A percentile compares a stretch with the other conserved stretches of the same genome.
These are phyloP conservation scores for Melanaphis sacchari DNA, from an alignment of 1,140 invertebrate genomes.

Conservation along the genomic window DNA sequence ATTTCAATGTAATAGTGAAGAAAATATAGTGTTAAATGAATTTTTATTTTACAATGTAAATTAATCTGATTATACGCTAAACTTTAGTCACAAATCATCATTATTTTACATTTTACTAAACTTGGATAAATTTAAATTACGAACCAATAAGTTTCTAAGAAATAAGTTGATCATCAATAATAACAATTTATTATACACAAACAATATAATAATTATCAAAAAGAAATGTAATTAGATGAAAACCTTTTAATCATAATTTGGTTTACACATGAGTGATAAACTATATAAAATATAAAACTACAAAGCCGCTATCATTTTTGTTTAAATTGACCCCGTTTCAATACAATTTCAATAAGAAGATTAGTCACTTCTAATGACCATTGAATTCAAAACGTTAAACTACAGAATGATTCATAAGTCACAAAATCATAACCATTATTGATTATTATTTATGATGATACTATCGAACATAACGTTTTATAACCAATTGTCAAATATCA, in stretches of 20 bases:
- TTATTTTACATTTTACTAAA: not conserved
- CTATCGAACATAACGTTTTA: not conserved
- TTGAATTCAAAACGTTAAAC: not conserved
- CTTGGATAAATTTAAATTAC: not conserved
- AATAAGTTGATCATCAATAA: not conserved
- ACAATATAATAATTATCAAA: not conserved
- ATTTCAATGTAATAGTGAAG: too few species aligned
- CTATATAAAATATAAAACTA: not conserved
- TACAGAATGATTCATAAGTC: not conserved
- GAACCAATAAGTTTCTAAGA: not conserved
- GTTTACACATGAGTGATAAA: not conserved
- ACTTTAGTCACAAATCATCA: not conserved
- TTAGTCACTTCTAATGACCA: not conserved
- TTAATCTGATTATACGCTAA: not conserved
- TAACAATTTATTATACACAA: not conserved
- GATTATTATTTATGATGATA: not conserved
- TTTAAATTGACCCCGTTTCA: not conserved
- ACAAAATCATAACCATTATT: not conserved
- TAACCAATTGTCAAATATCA: not conserved
- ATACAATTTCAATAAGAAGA: not conserved
- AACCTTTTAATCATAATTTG: not conserved
- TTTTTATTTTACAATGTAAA: not conserved
- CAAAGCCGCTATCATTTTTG: not conserved
- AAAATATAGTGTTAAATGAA: too few species aligned
- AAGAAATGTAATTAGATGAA: not conserved